Percentiles rank a stretch among this genome's conserved stretches.
Evolutionary conservation across 2,113 vertebrate species (phyloP).

Genomic region (Chrysemys picta): DNA sequence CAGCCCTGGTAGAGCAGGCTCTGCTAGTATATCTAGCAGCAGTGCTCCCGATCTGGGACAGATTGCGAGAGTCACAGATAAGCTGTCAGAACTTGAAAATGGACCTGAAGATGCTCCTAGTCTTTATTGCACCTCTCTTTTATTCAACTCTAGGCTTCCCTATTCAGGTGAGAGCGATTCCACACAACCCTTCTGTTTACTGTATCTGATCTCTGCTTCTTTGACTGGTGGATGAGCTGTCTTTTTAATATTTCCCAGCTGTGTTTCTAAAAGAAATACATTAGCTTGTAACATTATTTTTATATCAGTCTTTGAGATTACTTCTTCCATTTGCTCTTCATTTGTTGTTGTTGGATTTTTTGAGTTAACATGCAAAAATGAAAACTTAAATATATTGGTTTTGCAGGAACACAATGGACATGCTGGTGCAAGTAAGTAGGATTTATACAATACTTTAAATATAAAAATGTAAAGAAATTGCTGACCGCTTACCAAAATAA

Average conservation of each 20-base stretch:
- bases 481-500: neutral
- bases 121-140: neutral
- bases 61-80: accelerated
- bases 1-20: slow-evolving; percentile 36
- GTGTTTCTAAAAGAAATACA: neutral
- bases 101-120: neutral
- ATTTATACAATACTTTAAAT: slow-evolving; percentile 28
- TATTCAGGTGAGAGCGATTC: slow-evolving; percentile 51
- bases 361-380: slow-evolving; percentile 15
- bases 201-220: neutral
- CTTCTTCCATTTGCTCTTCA: neutral
- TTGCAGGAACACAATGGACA: slow-evolving; percentile 59
- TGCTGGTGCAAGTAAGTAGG: slow-evolving; percentile 66
- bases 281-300: neutral
- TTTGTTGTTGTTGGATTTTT: neutral
- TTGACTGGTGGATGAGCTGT: neutral
- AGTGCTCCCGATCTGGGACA: accelerated
- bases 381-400: slow-evolving; percentile 45
- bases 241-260: neutral
- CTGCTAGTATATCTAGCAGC: slow-evolving; percentile 46
- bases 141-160: neutral
- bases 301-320: neutral
- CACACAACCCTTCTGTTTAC: accelerated
- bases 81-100: neutral
- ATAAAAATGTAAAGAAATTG: neutral